A percentile compares a stretch with the other conserved stretches of the same genome.
Conservation (phyloP, 2,113 vertebrate species). For the Petrocephalus zakoni region DNA sequence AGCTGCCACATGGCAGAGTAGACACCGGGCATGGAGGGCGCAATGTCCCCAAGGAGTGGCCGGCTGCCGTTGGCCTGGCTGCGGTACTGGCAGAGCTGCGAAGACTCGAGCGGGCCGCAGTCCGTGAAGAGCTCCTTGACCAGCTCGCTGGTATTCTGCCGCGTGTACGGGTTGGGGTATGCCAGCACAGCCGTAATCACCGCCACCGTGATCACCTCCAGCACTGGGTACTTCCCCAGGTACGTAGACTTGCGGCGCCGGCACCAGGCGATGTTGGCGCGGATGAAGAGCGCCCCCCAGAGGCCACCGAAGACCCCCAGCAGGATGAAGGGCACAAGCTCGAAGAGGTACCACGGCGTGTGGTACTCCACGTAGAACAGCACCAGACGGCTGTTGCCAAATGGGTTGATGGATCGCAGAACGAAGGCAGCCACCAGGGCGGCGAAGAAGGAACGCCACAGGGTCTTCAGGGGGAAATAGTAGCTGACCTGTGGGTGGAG, state of each 20-base stretch:
- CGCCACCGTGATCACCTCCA: constrained; percentile 93
- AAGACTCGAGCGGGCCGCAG: constrained; percentile 89
- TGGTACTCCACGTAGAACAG: constrained; percentile 99
- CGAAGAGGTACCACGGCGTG: constrained; percentile 98
- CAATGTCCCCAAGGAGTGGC: constrained; percentile 80
- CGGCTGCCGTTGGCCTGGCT: constrained; percentile 89
- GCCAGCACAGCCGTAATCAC: constrained; percentile 90
- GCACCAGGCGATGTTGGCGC: constrained; percentile 96
- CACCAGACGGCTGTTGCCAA: constrained; percentile 94
- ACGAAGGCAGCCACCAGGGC: constrained; percentile 96
- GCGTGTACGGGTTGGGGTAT: constrained; percentile 91
- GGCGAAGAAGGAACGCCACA: constrained; percentile 97
- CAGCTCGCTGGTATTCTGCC: constrained; percentile 95
- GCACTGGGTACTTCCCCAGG: constrained; percentile 90
- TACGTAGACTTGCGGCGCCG: constrained; percentile 89
- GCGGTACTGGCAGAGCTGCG: constrained; percentile 92
- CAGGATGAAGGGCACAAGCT: constrained; percentile 95
- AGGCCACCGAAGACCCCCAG: constrained; percentile 94
- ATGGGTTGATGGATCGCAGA: constrained; percentile 95
- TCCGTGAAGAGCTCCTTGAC: constrained; percentile 98
- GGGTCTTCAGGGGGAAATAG: constrained; percentile 95
- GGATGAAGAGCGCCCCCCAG: constrained; percentile 97
- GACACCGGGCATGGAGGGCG: constrained; percentile 82
- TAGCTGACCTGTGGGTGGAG: constrained; percentile 79
- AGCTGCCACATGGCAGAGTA: constrained; percentile 97